Percentiles rank a stretch among this genome's conserved stretches.
Evolutionary conservation across 1,140 invertebrate species (phyloP).

Genomic region (Atta colombica): DNA sequence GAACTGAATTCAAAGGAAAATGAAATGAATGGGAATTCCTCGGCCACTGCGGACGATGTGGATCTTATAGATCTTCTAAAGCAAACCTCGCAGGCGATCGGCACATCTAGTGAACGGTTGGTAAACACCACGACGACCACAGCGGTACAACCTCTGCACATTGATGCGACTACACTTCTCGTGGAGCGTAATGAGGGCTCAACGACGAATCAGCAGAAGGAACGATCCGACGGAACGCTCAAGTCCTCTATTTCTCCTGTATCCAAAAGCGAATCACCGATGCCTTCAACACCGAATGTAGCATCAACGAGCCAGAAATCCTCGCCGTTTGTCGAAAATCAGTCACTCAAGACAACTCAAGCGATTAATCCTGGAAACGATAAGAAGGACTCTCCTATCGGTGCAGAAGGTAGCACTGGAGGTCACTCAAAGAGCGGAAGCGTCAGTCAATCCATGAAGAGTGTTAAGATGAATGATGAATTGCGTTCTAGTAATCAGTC

Average conservation of each 20-base stretch:
- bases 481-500: constrained; percentile 21
- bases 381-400: constrained; percentile 50
- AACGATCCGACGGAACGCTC: background rate
- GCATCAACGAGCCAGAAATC: constrained; percentile 16
- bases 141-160: constrained; percentile 82
- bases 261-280: constrained; percentile 32
- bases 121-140: constrained; percentile 84
- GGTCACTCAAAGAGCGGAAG: constrained; percentile 56
- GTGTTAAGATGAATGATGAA: constrained; percentile 29
- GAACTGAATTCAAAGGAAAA: constrained; percentile 34
- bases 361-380: constrained; percentile 17
- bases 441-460: constrained; percentile 36
- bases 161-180: constrained; percentile 72
- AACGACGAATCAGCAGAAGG: constrained; percentile 41
- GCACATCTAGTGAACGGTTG: constrained; percentile 81
- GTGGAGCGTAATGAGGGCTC: constrained; percentile 29
- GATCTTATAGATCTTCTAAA: constrained; percentile 80
- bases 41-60: constrained; percentile 46
- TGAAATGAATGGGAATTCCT: background rate
- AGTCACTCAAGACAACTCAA: background rate
- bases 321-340: background rate
- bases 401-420: background rate
- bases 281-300: background rate
- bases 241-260: constrained; percentile 47
- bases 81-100: constrained; percentile 77